Percentiles rank a stretch among this genome's conserved stretches.
phyloP scores from a whole-genome alignment of 2,113 vertebrate genomes.

The Microcebus lehilahytsara region DNA sequence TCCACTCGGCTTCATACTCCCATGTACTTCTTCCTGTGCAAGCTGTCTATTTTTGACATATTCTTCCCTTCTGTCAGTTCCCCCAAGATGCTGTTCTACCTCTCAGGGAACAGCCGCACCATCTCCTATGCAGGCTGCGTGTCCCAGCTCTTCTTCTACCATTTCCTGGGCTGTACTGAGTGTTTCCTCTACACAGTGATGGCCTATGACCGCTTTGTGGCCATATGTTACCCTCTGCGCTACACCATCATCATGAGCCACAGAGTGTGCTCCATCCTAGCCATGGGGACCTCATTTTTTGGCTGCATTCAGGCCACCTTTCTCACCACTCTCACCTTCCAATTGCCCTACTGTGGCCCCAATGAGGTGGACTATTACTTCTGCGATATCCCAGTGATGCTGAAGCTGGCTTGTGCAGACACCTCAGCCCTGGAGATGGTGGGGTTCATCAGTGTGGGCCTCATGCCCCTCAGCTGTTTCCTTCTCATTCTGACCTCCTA shows the following conservation, averaged over 20 bases:
- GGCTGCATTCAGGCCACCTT: no score
- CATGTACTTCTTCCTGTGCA: constrained; percentile 80
- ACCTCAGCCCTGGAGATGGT: no score
- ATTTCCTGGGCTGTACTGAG: constrained; percentile 72
- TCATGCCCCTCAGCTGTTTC: constrained; percentile 72
- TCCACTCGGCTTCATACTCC: constrained; percentile 58
- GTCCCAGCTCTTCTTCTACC: constrained; percentile 76
- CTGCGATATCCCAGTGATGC: no score
- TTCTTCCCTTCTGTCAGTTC: constrained; percentile 56
- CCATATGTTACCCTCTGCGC: constrained; percentile 74
- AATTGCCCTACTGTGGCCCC: no score
- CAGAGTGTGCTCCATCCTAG: constrained; percentile 53
- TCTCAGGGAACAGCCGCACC: constrained; percentile 40
- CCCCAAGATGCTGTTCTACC: constrained; percentile 72
- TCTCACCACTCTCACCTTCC: no score
- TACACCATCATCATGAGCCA: constrained; percentile 66
- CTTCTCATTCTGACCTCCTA: constrained; percentile 78
- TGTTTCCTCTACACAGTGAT: constrained; percentile 72
- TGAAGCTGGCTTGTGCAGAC: no score
- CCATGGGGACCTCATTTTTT: background rate
- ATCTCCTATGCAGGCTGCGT: constrained; percentile 72
- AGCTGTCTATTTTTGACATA: constrained; percentile 73
- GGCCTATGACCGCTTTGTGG: constrained; percentile 76
- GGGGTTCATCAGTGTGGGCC: constrained; percentile 47
- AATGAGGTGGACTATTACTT: no score